These are phyloP conservation scores for Vanessa atalanta DNA, from an alignment of 1,140 invertebrate genomes.

Conservation along the genomic window DNA sequence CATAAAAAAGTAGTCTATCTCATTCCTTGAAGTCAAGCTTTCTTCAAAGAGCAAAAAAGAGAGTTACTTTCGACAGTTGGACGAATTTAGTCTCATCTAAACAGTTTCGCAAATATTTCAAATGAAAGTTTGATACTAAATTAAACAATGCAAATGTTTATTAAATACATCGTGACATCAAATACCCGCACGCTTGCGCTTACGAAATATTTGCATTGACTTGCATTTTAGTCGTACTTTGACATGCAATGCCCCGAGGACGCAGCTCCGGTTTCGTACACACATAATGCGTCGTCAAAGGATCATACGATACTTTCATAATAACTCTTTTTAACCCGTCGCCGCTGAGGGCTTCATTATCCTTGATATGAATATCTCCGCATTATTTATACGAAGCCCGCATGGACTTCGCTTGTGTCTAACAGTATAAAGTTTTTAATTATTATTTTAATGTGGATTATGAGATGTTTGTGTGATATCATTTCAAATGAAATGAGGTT, in stretches of 20 bases:
- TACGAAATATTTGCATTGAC: slow-evolving; percentile 46
- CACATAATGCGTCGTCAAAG: slow-evolving; percentile 44
- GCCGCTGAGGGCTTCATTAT: slow-evolving; percentile 39
- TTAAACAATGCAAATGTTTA: no score
- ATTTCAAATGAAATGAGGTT: neutral
- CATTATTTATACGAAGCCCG: slow-evolving; percentile 34
- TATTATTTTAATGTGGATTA: slow-evolving; percentile 3
- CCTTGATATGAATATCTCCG: slow-evolving; percentile 34
- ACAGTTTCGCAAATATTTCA: no score
- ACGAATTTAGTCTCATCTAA: no score
- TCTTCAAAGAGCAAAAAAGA: no score
- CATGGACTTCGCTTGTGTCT: slow-evolving; percentile 20
- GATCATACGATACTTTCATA: slow-evolving; percentile 48
- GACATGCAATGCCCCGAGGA: slow-evolving; percentile 45
- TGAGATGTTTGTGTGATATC: neutral
- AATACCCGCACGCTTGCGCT: slow-evolving; percentile 5
- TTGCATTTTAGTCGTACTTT: slow-evolving; percentile 47
- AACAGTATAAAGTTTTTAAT: slow-evolving; percentile 3
- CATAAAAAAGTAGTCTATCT: no score
- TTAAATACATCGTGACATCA: slow-evolving; percentile 6
- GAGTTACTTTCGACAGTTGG: no score
- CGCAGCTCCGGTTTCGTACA: slow-evolving; percentile 38
- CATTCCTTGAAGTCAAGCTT: no score
- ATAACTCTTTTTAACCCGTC: slow-evolving; percentile 37
- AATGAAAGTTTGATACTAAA: no score